phyloP scores from a whole-genome alignment of 2,113 vertebrate genomes.

The Phodopus roborovskii region DNA sequence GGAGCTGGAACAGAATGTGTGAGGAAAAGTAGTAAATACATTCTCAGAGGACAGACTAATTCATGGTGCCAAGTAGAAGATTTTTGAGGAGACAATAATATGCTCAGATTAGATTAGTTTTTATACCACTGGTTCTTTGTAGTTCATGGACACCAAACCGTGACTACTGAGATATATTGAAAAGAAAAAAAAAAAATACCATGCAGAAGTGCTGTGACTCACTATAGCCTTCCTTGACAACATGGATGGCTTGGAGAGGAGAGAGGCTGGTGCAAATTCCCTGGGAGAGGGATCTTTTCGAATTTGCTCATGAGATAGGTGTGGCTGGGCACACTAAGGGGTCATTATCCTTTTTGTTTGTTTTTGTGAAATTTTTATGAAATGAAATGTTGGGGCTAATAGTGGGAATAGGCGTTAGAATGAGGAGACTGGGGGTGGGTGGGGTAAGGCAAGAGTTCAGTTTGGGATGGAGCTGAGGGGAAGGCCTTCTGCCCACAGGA shows the following conservation, averaged over 20 bases:
- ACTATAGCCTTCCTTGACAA: too few relatives aligned
- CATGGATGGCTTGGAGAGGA: too few relatives aligned
- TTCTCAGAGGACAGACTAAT: too few relatives aligned
- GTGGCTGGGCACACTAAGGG: background rate
- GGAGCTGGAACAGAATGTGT: background rate
- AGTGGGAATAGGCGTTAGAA: too few relatives aligned
- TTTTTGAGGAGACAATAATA: background rate
- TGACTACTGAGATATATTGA: background rate
- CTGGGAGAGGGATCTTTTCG: background rate
- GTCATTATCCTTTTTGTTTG: background rate
- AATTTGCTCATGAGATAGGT: background rate
- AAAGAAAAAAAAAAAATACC: too few relatives aligned
- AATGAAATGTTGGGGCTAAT: background rate
- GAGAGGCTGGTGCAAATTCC: too few relatives aligned
- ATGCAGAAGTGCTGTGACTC: background rate
- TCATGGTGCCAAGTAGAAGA: background rate
- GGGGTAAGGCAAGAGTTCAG: background rate
- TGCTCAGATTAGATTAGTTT: background rate
- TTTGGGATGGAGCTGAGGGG: background rate
- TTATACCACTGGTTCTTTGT: background rate
- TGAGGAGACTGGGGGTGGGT: background rate
- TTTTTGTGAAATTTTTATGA: background rate
- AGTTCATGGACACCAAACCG: background rate
- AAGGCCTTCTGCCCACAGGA: background rate
- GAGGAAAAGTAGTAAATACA: background rate